Evolutionary conservation across 2,113 vertebrate genomes (phyloP), one percentile per base, ranked within the genome.

Genomic region (Saccopteryx bilineata): DNA sequence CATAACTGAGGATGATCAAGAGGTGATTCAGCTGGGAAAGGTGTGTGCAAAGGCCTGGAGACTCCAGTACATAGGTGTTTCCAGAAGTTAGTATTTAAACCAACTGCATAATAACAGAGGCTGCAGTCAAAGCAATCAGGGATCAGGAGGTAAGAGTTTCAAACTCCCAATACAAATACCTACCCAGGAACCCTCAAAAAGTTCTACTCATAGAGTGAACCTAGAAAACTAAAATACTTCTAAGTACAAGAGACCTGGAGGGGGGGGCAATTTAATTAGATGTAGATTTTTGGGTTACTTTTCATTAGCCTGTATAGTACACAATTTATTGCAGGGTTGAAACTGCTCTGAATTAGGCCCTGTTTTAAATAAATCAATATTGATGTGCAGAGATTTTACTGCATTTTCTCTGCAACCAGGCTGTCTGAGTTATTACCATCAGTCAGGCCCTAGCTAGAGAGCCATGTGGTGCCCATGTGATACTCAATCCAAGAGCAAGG

Each of bases 291-390:
- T 56, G 17, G 26, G 31, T 60, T 63, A 39, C 17, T 75, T 84
- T 94, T 92, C 66, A 71, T 72, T 84, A 66, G 39, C 76, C 80
- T 87, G 81, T 72, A 60, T 2, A 65, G n/a, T 56, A 21, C 24
- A 66, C 54, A 87, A 87, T 91, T 81, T 85, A 50, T 54, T 33
- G 6, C 82, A 93, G 71, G 15, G 61, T 63, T 93, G 83, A 78
- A 54, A n/a, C 39, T 60, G 54, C 61, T 81, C 60, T 87, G 80
- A 84, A 80, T 83, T 50, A 83, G 61, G n/a, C 75, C n/a, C 82
- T 69, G 48, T 71, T 74, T 82, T 63, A 79, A 82, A 82, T 75
- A 48, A 71, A 90, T 79, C 54, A 26, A 0, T 48, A 61, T 28
- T 0, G 4, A 46, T 14, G 24, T 26, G 3, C 12, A 9, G 46